phyloP scores from a whole-genome alignment of 2,888 invertebrate species.

The Rotaria macrura region DNA sequence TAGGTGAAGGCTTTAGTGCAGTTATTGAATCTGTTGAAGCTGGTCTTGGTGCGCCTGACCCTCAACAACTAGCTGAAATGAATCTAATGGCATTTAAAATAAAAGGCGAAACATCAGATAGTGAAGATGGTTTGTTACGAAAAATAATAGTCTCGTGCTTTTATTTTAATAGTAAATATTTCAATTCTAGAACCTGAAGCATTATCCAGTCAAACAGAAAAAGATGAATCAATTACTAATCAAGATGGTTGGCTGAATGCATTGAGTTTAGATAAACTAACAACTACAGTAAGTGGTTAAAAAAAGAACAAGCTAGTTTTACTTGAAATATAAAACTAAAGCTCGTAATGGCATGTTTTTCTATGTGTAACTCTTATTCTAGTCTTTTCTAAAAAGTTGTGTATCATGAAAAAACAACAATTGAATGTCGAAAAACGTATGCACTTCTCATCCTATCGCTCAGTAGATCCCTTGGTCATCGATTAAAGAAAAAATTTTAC shows the following conservation, averaged over 20 bases:
- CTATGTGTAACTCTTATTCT: too few species aligned
- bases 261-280: slow-evolving; percentile 31
- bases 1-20: slow-evolving; percentile 65
- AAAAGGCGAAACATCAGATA: not conserved
- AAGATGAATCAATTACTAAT: slow-evolving; percentile 28
- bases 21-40: slow-evolving; percentile 63
- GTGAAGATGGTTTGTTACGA: not conserved
- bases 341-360: too few species aligned
- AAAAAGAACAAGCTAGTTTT: too few species aligned
- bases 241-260: slow-evolving; percentile 19
- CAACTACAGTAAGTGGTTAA: not conserved
- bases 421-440: too few species aligned
- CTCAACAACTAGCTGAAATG: slow-evolving; percentile 61
- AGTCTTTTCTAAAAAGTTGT: too few species aligned
- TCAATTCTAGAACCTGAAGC: not conserved
- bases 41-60: slow-evolving; percentile 70
- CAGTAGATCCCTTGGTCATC: too few species aligned
- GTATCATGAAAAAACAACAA: too few species aligned
- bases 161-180: not conserved
- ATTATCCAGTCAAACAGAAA: not conserved
- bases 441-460: too few species aligned
- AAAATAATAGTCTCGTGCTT: not conserved
- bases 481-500: too few species aligned
- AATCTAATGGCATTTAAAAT: not conserved
- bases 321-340: too few species aligned